Evolutionary conservation across 2,113 vertebrate genomes (phyloP).

Genomic region (Telmatochromis sp.): DNA sequence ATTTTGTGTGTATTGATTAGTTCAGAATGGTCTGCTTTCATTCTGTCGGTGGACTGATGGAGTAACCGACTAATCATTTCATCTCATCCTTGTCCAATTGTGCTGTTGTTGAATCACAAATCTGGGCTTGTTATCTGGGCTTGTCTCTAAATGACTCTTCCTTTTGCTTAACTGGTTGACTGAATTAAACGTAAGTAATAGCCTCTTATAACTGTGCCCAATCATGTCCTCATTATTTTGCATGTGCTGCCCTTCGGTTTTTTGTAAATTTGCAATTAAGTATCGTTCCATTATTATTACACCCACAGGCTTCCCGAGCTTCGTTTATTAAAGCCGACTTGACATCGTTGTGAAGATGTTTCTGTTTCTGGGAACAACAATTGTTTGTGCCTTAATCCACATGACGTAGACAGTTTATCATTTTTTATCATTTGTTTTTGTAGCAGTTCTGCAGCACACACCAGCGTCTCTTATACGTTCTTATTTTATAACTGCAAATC

Average conservation of each 20-base stretch:
- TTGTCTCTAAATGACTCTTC: background rate
- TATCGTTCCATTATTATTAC: background rate
- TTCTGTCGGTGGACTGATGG: background rate
- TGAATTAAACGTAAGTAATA: background rate
- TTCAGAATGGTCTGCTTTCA: background rate
- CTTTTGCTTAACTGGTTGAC: background rate
- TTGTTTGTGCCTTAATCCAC: background rate
- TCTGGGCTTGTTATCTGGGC: background rate
- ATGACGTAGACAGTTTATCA: background rate
- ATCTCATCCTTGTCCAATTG: background rate
- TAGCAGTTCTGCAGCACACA: background rate
- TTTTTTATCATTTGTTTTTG: background rate
- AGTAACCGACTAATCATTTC: background rate
- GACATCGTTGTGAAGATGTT: background rate
- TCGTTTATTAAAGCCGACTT: background rate
- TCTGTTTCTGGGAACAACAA: background rate
- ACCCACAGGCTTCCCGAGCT: background rate
- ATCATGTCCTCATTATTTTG: background rate
- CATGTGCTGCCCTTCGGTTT: background rate
- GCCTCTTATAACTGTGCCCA: background rate
- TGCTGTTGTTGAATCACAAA: background rate
- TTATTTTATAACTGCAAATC: background rate
- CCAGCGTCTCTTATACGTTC: background rate
- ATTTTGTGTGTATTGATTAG: background rate
- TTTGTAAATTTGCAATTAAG: background rate